Evolutionary conservation across 1,140 invertebrate species (phyloP).

Genomic region (Hormaphis cornu): DNA sequence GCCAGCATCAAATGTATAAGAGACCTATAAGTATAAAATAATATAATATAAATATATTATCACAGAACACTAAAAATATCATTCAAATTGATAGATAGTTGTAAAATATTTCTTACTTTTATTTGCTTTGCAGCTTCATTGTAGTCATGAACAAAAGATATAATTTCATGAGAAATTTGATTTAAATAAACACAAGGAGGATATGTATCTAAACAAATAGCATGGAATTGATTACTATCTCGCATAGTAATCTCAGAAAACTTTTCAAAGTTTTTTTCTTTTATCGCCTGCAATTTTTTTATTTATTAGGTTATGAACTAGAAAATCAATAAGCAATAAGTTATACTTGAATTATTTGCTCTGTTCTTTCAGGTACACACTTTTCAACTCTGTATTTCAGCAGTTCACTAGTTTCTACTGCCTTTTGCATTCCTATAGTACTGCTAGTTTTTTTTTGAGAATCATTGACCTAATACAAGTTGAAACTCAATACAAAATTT

Average conservation of each 20-base stretch:
- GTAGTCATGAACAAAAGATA: conserved; percentile 70
- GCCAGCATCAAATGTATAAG: conserved; percentile 96
- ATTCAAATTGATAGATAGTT: neutral
- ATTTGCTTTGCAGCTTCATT: conserved; percentile 55
- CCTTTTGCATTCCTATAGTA: conserved; percentile 81
- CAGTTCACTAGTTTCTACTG: conserved; percentile 72
- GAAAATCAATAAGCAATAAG: neutral
- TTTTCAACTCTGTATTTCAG: conserved; percentile 62
- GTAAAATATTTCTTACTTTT: conserved; percentile 47
- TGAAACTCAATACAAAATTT: neutral
- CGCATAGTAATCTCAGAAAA: conserved; percentile 94
- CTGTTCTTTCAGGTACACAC: conserved; percentile 61
- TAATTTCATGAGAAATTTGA: conserved; percentile 69
- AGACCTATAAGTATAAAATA: no score
- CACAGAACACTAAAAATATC: neutral
- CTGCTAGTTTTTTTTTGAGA: conserved; percentile 77
- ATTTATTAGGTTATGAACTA: neutral
- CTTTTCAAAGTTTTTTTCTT: conserved; percentile 64
- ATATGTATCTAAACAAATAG: conserved; percentile 85
- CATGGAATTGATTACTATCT: conserved; percentile 97
- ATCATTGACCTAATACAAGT: conserved; percentile 59
- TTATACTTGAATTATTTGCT: conserved; percentile 53
- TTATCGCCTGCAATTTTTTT: conserved; percentile 55
- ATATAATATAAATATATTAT: neutral
- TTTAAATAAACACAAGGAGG: conserved; percentile 91